A percentile compares a stretch with the other conserved stretches of the same genome.
Evolutionary conservation across 2,888 invertebrate species (phyloP).

Genomic region (Dryobota labecula): DNA sequence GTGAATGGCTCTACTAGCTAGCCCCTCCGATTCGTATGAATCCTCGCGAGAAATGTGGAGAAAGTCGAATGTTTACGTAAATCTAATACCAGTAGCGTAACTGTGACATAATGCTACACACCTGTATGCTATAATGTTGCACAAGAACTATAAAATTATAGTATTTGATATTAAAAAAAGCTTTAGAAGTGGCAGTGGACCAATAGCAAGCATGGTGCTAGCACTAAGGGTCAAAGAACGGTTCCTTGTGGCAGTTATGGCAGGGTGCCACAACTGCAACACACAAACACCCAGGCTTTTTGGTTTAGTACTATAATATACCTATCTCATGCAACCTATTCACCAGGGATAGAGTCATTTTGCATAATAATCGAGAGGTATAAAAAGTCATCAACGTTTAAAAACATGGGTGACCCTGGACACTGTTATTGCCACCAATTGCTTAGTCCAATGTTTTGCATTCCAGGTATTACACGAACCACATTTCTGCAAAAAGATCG

Average conservation of each 20-base stretch:
- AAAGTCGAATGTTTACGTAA: slow-evolving; percentile 81
- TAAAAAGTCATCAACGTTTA: not conserved
- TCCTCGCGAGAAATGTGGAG: slow-evolving; percentile 73
- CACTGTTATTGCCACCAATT: not conserved
- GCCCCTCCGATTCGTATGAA: slow-evolving; percentile 51
- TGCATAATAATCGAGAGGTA: not conserved
- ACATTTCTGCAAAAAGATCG: too few species aligned
- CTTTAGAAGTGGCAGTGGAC: not conserved
- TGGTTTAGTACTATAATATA: not conserved
- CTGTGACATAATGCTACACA: slow-evolving; percentile 71
- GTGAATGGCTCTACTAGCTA: slow-evolving; percentile 8
- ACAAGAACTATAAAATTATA: slow-evolving; percentile 5
- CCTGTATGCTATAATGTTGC: slow-evolving; percentile 20
- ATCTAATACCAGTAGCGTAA: slow-evolving; percentile 67
- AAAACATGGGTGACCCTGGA: not conserved
- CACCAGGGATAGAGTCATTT: not conserved
- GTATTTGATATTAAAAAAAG: slow-evolving; percentile 4
- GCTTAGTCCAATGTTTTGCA: not conserved
- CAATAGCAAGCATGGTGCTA: not conserved
- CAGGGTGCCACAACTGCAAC: too few species aligned
- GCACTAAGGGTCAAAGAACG: not conserved
- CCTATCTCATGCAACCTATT: not conserved
- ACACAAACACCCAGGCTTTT: not conserved
- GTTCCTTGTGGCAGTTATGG: not conserved
- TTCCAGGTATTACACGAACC: not conserved